These are phyloP conservation scores for Phylloscopus whistleri DNA, from an alignment of 2,113 vertebrate species.

Conservation along the genomic window DNA sequence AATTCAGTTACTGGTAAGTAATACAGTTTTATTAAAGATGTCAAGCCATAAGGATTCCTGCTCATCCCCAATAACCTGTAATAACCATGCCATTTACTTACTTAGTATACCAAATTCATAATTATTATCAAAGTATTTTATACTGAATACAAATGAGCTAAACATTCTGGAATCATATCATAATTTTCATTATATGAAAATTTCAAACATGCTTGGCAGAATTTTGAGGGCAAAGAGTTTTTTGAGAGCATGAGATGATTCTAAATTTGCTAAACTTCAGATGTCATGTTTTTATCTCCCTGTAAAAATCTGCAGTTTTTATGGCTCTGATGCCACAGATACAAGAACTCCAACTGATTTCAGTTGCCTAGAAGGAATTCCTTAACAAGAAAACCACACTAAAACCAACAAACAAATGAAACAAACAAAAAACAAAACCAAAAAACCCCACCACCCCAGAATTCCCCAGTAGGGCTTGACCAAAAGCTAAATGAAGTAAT, in stretches of 20 bases:
- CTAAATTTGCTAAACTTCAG: background rate
- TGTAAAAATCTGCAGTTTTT: background rate
- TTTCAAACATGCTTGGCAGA: background rate
- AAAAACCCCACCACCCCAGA: fast-evolving
- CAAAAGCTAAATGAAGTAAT: conserved; percentile 16
- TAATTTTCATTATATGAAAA: background rate
- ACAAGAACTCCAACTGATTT: background rate
- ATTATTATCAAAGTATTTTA: background rate
- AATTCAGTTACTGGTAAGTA: conserved; percentile 70
- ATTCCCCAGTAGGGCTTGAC: background rate
- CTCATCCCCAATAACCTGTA: background rate
- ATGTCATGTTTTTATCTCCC: background rate
- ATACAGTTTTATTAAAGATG: conserved; percentile 17
- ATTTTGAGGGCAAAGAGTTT: background rate
- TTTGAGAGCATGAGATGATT: background rate
- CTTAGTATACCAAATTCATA: background rate
- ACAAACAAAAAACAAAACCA: background rate
- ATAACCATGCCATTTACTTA: background rate
- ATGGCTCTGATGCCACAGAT: background rate
- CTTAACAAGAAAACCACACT: background rate
- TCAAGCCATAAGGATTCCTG: background rate
- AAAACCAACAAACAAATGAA: background rate
- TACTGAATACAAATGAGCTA: background rate
- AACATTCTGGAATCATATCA: background rate
- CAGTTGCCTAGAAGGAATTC: background rate